Evolutionary conservation across 2,888 invertebrate species (phyloP).

Genomic region (Volucella zonaria): DNA sequence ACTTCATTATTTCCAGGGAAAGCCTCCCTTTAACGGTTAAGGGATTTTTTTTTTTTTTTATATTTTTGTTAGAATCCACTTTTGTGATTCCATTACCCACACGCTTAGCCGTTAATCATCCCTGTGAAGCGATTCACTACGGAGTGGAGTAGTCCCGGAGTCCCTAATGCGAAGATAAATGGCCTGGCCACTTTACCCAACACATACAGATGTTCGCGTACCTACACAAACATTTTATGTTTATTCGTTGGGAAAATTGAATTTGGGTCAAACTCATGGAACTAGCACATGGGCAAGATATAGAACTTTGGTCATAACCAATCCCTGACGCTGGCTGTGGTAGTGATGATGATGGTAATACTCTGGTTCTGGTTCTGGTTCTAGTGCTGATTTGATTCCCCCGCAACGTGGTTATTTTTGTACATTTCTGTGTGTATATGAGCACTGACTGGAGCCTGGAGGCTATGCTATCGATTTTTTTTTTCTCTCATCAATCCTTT

Average conservation of each 20-base stretch:
- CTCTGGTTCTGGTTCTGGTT: background rate
- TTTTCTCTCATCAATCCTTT: constrained; percentile 11
- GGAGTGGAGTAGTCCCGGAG: constrained; percentile 1
- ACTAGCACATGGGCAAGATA: constrained; percentile 58
- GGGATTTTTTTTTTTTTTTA: background rate
- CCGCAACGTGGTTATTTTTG: constrained; percentile 32
- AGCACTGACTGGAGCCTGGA: constrained; percentile 2
- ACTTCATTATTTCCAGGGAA: constrained; percentile 23
- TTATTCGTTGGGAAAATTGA: constrained; percentile 47
- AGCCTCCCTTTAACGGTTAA: constrained; percentile 1
- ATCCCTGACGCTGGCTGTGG: constrained; percentile 1
- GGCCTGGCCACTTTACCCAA: constrained; percentile 15
- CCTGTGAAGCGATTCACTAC: constrained; percentile 22
- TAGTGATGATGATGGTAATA: no score
- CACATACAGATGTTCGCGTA: constrained; percentile 11
- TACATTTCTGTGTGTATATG: constrained; percentile 22
- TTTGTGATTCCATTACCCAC: constrained; percentile 27
- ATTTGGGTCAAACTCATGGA: constrained; percentile 67
- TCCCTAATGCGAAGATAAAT: constrained; percentile 58
- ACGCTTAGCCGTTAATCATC: constrained; percentile 48
- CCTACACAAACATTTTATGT: background rate
- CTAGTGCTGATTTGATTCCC: constrained; percentile 15
- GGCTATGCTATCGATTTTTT: constrained; percentile 47
- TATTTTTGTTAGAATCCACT: background rate
- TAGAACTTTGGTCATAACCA: constrained; percentile 28